Evolutionary conservation across 2,113 vertebrate genomes (phyloP).

Genomic region (Seriola aureovittata): DNA sequence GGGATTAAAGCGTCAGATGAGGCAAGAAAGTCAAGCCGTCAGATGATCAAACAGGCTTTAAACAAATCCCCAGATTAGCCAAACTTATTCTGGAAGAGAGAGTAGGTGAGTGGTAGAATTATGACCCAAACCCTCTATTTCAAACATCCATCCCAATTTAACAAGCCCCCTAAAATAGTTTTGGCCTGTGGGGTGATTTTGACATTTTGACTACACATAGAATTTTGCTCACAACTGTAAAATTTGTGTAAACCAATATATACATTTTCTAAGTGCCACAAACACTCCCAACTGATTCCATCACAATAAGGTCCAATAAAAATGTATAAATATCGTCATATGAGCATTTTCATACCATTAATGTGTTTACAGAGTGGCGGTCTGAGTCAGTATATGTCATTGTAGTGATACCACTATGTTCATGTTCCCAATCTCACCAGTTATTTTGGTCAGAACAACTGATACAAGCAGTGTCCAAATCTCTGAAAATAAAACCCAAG

Average conservation of each 20-base stretch:
- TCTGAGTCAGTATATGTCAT: not conserved
- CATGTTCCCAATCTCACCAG: not conserved
- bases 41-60: not conserved
- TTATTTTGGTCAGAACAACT: not conserved
- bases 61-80: not conserved
- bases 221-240: too few relatives aligned
- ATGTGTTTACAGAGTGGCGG: not conserved
- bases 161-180: not conserved
- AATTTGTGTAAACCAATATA: too few relatives aligned
- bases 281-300: too few relatives aligned
- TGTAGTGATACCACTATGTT: not conserved
- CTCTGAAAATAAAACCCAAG: not conserved
- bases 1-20: not conserved
- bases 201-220: too few relatives aligned
- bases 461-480: not conserved
- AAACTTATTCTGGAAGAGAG: not conserved
- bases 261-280: too few relatives aligned
- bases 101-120: not conserved
- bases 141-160: not conserved
- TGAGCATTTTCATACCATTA: too few relatives aligned
- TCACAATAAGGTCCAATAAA: too few relatives aligned
- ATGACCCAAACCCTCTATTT: not conserved
- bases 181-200: too few relatives aligned
- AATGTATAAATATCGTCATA: too few relatives aligned
- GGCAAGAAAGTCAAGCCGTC: not conserved